Percentiles rank a stretch among this genome's conserved stretches.
Conservation (phyloP, 2,888 invertebrate genomes). For the Athalia rosae region DNA sequence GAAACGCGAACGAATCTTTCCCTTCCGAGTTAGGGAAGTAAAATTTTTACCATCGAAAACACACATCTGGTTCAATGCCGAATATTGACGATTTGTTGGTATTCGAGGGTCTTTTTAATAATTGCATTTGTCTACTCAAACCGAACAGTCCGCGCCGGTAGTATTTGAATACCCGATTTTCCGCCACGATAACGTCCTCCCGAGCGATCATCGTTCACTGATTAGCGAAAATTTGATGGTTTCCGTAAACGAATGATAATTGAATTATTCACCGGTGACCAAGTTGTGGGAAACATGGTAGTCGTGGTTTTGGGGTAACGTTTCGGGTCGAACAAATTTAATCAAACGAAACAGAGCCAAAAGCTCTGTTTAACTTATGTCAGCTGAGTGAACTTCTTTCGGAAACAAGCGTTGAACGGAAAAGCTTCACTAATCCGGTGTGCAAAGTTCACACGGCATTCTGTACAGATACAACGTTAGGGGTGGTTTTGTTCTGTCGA, state of each 20-base stretch:
- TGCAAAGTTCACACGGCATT: neutral
- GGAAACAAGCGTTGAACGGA: neutral
- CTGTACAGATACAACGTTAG: neutral
- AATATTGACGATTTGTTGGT: no score
- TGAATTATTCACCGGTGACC: constrained; percentile 7
- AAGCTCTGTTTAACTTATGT: neutral
- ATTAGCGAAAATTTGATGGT: neutral
- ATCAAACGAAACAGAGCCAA: neutral
- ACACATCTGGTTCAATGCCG: no score
- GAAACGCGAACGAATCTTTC: no score
- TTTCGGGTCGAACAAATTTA: neutral
- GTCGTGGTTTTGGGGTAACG: neutral
- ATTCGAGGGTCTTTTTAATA: no score
- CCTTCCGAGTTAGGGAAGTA: no score
- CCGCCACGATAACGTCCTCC: no score
- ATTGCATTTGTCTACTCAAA: no score
- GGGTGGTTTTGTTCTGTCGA: constrained; percentile 15
- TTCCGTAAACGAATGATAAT: neutral
- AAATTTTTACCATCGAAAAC: no score
- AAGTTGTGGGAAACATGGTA: neutral
- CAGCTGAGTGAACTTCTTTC: neutral
- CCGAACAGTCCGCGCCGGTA: no score
- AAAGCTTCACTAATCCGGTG: neutral
- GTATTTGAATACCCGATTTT: no score
- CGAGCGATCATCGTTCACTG: neutral